Percentiles rank a stretch among this genome's conserved stretches.
Evolutionary conservation across 2,113 vertebrate species (phyloP).

Genomic region (Periophthalmus modestus): DNA sequence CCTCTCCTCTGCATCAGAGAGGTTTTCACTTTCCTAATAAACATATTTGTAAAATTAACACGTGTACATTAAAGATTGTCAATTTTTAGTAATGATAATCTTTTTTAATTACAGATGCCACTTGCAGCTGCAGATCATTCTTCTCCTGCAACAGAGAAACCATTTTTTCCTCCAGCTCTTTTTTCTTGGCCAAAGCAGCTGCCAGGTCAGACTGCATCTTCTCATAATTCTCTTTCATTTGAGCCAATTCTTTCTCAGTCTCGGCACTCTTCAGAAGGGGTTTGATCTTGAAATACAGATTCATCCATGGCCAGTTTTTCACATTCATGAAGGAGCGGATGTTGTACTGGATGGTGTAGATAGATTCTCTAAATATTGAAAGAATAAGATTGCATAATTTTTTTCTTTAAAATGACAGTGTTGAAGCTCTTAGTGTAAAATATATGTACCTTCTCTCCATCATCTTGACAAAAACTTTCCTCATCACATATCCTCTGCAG

Average conservation of each 20-base stretch:
- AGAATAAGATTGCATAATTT: too few species aligned
- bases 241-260: constrained; percentile 74
- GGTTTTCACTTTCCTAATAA: constrained; percentile 43
- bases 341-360: constrained; percentile 85
- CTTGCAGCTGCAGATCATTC: constrained; percentile 76
- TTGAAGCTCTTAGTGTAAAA: background rate
- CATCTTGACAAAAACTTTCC: constrained; percentile 75
- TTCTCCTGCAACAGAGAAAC: constrained; percentile 75
- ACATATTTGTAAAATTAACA: background rate
- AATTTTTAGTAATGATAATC: too few species aligned
- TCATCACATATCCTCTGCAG: constrained; percentile 69
- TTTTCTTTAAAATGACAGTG: too few species aligned
- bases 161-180: constrained; percentile 78
- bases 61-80: too few species aligned
- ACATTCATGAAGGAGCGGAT: too few species aligned
- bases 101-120: constrained; percentile 62
- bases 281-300: constrained; percentile 78
- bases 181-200: constrained; percentile 76
- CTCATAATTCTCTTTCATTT: constrained; percentile 81
- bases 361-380: constrained; percentile 68
- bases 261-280: constrained; percentile 77
- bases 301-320: constrained; percentile 75
- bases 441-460: constrained; percentile 69
- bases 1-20: constrained; percentile 58
- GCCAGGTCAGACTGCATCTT: constrained; percentile 84